phyloP scores from a whole-genome alignment of 1,140 invertebrate genomes.

The Brachionus plicatilis region DNA sequence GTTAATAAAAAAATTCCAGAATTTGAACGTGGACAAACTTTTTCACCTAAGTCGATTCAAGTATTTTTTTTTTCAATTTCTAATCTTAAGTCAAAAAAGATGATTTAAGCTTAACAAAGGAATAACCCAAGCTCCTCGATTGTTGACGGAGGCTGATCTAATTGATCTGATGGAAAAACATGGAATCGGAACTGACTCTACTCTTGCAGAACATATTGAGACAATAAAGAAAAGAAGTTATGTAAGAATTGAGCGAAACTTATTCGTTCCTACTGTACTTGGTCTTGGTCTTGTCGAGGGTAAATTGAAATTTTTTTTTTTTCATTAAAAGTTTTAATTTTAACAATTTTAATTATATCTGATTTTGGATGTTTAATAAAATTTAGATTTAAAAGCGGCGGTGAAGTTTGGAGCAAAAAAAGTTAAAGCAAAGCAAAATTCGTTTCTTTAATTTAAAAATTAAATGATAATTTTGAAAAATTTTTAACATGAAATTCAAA shows the following conservation, averaged over 20 bases:
- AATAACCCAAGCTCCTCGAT: constrained; percentile 73
- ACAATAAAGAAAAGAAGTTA: constrained; percentile 84
- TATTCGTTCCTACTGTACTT: constrained; percentile 79
- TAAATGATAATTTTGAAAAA: too few species aligned
- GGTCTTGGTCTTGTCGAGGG: constrained; percentile 89
- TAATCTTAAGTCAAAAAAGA: background rate
- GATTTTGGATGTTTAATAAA: too few species aligned
- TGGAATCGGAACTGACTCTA: constrained; percentile 97
- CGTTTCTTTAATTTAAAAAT: too few species aligned
- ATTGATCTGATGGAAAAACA: constrained; percentile 99
- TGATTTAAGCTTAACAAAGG: constrained; percentile 59
- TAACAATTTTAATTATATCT: too few species aligned
- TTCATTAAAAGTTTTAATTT: too few species aligned
- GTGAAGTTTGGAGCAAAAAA: too few species aligned
- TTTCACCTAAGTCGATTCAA: constrained; percentile 73
- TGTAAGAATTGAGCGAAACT: constrained; percentile 61
- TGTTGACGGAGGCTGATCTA: constrained; percentile 92
- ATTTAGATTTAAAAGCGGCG: too few species aligned
- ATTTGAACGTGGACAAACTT: constrained; percentile 59
- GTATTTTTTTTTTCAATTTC: constrained; percentile 44
- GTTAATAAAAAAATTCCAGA: constrained; percentile 57
- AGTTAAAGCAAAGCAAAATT: too few species aligned
- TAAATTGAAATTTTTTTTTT: background rate
- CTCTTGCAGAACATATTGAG: constrained; percentile 98
- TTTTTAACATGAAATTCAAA: too few species aligned